Percentiles rank a stretch among this genome's conserved stretches.
Evolutionary conservation across 2,797 vertebrate species (phyloP).

Genomic region (Sebastes dallii): DNA sequence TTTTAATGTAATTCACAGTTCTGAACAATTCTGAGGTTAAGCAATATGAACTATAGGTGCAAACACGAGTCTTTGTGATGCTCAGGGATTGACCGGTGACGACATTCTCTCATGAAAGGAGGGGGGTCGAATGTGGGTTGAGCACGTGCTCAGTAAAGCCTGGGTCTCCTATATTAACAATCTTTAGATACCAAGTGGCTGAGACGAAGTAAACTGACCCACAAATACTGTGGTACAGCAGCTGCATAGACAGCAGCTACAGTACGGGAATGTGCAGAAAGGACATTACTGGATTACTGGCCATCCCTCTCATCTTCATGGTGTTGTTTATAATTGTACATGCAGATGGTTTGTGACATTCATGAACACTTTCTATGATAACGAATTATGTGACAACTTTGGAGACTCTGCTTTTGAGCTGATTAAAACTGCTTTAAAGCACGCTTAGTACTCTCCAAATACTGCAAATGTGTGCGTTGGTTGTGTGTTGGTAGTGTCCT

Average conservation of each 20-base stretch:
- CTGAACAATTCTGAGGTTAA: neutral
- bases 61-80: neutral
- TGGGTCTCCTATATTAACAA: neutral
- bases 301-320: neutral
- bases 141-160: neutral
- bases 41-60: neutral
- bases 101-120: neutral
- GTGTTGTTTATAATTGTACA: neutral
- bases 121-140: neutral
- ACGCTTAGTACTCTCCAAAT: neutral
- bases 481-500: neutral
- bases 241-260: neutral
- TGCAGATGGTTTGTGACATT: constrained; percentile 1
- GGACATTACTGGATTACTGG: neutral
- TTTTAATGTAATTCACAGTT: neutral
- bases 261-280: neutral
- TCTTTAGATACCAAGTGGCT: neutral
- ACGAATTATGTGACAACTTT: neutral
- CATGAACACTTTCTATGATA: neutral
- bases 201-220: neutral
- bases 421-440: neutral
- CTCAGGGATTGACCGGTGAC: neutral
- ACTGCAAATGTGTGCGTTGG: neutral
- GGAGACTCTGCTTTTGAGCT: neutral
- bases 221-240: neutral